A percentile compares a stretch with the other conserved stretches of the same genome.
Evolutionary conservation across 2,113 vertebrate species (phyloP).

Genomic region (Sebastes fasciatus): DNA sequence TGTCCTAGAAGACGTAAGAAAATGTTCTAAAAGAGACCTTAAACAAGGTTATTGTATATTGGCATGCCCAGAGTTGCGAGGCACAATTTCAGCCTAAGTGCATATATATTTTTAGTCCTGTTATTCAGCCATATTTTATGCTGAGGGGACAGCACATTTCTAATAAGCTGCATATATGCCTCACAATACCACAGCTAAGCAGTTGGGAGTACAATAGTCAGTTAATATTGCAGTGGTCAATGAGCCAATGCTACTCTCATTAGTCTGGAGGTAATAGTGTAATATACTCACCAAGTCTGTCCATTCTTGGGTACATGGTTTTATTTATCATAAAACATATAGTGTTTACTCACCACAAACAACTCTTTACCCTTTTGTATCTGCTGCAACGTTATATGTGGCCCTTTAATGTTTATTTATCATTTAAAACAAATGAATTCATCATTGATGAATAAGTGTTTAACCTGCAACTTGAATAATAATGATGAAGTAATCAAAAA

Average conservation of each 20-base stretch:
- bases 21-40: constrained; percentile 2
- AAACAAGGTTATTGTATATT: background rate
- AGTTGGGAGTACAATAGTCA: background rate
- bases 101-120: background rate
- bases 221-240: background rate
- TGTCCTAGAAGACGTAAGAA: background rate
- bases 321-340: background rate
- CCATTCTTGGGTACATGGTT: background rate
- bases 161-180: background rate
- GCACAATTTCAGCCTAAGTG: background rate
- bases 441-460: background rate
- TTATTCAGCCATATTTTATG: background rate
- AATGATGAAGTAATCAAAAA: background rate
- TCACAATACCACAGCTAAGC: background rate
- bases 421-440: background rate
- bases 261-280: background rate
- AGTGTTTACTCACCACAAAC: background rate
- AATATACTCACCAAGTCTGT: background rate
- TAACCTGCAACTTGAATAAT: background rate
- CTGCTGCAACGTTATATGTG: background rate
- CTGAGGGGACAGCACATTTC: background rate
- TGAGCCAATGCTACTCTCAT: constrained; percentile 3
- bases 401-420: background rate
- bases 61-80: background rate
- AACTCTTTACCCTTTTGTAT: background rate